Conservation (phyloP, 1,140 invertebrate species). For the Caenorhabditis inopinata region DNA sequence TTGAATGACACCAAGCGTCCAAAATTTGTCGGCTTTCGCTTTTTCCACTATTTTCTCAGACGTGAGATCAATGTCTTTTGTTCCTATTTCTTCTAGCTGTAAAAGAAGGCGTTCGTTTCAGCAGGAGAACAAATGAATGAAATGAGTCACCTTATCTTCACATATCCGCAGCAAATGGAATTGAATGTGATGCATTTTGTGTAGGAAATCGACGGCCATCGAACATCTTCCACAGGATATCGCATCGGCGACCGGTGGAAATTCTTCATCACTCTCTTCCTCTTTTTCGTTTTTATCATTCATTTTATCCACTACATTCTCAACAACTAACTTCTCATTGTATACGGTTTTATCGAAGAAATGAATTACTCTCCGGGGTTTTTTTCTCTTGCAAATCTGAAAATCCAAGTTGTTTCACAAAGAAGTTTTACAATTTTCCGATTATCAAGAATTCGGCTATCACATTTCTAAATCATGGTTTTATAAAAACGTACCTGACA, state of each 20-base stretch:
- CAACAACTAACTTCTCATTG: conserved; percentile 20
- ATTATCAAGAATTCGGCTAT: too few relatives aligned
- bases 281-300: background rate
- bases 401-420: background rate
- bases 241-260: conserved; percentile 37
- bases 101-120: background rate
- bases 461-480: too few relatives aligned
- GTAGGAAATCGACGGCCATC: conserved; percentile 29
- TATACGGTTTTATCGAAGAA: conserved; percentile 41
- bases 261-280: background rate
- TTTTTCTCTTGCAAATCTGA: background rate
- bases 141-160: conserved; percentile 45
- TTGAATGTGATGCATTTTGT: conserved; percentile 46
- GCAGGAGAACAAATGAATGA: background rate
- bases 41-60: background rate
- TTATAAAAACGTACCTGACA: conserved; percentile 22
- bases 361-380: background rate
- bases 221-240: conserved; percentile 34
- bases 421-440: background rate
- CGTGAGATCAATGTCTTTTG: background rate
- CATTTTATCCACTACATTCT: background rate
- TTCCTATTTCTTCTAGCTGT: conserved; percentile 36
- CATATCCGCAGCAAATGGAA: conserved; percentile 39
- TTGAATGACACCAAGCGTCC: background rate
- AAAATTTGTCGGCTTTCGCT: background rate